Evolutionary conservation across 2,888 invertebrate genomes (phyloP).

Genomic region (Resseliella maxima): DNA sequence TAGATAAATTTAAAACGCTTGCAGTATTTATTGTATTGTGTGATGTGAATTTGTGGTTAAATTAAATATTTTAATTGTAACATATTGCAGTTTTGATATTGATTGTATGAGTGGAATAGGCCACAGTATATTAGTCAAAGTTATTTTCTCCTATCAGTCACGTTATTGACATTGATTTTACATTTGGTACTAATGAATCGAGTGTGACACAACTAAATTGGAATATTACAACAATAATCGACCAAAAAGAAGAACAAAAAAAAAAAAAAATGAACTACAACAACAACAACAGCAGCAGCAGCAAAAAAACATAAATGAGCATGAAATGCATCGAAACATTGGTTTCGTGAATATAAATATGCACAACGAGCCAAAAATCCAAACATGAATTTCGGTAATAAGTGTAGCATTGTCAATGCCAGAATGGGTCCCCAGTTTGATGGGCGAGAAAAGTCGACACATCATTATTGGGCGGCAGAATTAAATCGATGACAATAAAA

Average conservation of each 20-base stretch:
- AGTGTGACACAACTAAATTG: conserved; percentile 23
- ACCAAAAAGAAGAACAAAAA: background rate
- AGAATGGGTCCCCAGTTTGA: conserved; percentile 9
- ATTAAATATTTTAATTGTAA: conserved; percentile 55
- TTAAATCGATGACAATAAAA: conserved; percentile 16
- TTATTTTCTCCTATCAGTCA: conserved; percentile 26
- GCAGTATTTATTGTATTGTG: conserved; percentile 23
- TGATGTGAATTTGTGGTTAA: conserved; percentile 27
- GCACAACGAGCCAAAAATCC: background rate
- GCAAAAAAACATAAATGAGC: background rate
- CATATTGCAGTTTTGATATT: conserved; percentile 26
- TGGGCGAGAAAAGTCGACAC: conserved; percentile 46
- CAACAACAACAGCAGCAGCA: background rate
- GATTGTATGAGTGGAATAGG: background rate
- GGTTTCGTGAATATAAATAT: background rate
- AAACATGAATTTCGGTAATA: no score
- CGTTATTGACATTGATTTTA: conserved; percentile 50
- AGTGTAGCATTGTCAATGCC: background rate
- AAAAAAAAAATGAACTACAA: background rate
- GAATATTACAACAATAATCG: background rate
- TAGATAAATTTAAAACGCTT: conserved; percentile 47
- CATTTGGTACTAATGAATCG: conserved; percentile 16
- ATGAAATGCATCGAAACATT: background rate
- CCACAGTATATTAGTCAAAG: conserved; percentile 6
- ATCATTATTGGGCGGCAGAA: conserved; percentile 23